phyloP scores from a whole-genome alignment of 2,888 invertebrate species.

The Drosophila demipolita region DNA sequence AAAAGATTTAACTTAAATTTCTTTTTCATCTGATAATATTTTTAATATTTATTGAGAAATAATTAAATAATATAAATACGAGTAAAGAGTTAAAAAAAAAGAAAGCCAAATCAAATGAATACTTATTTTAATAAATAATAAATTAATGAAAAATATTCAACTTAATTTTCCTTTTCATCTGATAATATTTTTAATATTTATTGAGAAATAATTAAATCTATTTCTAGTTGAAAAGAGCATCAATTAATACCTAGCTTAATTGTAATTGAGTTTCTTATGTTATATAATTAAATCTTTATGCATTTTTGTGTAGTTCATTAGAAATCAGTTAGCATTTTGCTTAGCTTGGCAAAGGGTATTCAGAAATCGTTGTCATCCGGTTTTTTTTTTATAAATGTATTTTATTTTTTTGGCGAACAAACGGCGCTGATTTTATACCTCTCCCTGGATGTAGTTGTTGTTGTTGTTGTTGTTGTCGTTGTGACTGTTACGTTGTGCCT shows the following conservation, averaged over 20 bases:
- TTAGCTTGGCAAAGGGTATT: conserved; percentile 27
- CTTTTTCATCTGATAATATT: background rate
- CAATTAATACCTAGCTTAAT: background rate
- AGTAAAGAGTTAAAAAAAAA: too few relatives aligned
- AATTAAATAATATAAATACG: too few relatives aligned
- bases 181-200: too few relatives aligned
- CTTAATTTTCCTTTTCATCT: background rate
- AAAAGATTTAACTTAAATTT: background rate
- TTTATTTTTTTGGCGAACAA: conserved; percentile 58
- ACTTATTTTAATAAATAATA: too few relatives aligned
- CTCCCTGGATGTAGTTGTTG: conserved; percentile 16
- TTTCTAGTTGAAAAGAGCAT: background rate
- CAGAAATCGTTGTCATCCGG: conserved; percentile 26
- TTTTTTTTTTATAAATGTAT: background rate
- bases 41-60: too few relatives aligned
- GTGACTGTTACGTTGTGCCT: conserved; percentile 69
- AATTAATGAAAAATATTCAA: too few relatives aligned
- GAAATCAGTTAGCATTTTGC: background rate
- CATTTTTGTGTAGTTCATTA: background rate
- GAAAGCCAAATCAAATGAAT: too few relatives aligned
- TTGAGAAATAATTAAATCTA: too few relatives aligned
- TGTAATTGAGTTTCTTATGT: background rate
- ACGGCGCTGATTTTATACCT: conserved; percentile 70
- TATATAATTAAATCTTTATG: too few relatives aligned
- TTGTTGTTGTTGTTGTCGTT: conserved; percentile 15